phyloP scores from a whole-genome alignment of 2,888 invertebrate genomes.

The Hydriomena furcata region DNA sequence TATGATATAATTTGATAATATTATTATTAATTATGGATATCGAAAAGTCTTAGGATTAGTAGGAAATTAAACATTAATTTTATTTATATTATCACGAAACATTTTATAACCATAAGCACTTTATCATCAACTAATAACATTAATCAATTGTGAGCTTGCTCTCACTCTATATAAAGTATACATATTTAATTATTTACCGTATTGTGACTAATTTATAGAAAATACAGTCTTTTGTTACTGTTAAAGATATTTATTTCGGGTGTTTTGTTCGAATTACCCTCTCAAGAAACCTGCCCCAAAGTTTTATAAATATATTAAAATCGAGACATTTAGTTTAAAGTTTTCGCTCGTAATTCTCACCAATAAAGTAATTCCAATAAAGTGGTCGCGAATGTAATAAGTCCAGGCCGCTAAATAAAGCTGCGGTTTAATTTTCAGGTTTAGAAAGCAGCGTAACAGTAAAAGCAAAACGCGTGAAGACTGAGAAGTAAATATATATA shows the following conservation, averaged over 20 bases:
- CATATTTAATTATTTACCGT: too few species aligned
- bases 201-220: too few species aligned
- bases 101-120: not conserved
- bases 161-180: constrained; percentile 34
- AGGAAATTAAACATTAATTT: constrained; percentile 2
- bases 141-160: constrained; percentile 44
- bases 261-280: not conserved
- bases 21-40: not conserved
- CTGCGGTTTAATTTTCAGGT: constrained; percentile 73
- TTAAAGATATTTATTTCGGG: too few species aligned
- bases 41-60: constrained; percentile 2
- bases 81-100: constrained; percentile 5
- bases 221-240: too few species aligned
- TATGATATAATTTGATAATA: too few species aligned
- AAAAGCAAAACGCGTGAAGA: constrained; percentile 58
- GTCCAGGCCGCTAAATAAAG: constrained; percentile 40
- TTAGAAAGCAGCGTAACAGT: constrained; percentile 60
- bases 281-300: constrained; percentile 25
- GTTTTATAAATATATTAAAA: constrained; percentile 23
- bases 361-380: too few species aligned
- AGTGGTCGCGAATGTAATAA: not conserved
- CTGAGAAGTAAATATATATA: constrained; percentile 43
- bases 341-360: too few species aligned
- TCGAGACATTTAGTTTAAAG: not conserved
- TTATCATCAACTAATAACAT: not conserved